Evolutionary conservation across 2,797 vertebrate species (phyloP).

Genomic region (Philypnodon macrostomus): DNA sequence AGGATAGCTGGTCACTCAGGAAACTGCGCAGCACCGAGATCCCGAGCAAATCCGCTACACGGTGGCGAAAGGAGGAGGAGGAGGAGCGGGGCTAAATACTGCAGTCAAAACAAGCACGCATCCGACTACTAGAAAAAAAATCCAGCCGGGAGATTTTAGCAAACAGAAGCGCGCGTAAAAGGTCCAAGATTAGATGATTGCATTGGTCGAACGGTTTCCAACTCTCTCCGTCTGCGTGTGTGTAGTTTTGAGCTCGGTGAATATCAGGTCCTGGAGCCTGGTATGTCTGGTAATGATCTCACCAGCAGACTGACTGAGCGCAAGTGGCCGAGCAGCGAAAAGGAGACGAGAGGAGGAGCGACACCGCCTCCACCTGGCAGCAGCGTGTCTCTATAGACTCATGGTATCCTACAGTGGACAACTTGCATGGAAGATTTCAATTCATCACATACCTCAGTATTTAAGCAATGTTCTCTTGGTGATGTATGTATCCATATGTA

Average conservation of each 20-base stretch:
- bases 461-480: too few relatives aligned
- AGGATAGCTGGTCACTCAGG: slow-evolving; percentile 63
- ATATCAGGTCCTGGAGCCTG: slow-evolving; percentile 76
- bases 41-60: slow-evolving; percentile 77
- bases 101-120: slow-evolving; percentile 78
- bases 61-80: slow-evolving; percentile 53
- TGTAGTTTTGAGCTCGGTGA: slow-evolving; percentile 65
- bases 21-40: slow-evolving; percentile 65
- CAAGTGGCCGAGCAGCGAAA: slow-evolving; percentile 45
- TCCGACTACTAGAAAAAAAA: slow-evolving; percentile 63
- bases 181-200: slow-evolving; percentile 26
- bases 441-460: too few relatives aligned
- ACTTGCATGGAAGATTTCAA: too few relatives aligned
- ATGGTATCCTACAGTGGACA: neutral
- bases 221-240: slow-evolving; percentile 27
- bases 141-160: slow-evolving; percentile 62
- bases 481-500: too few relatives aligned
- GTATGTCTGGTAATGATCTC: slow-evolving; percentile 80
- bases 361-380: slow-evolving; percentile 76
- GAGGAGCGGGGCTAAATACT: slow-evolving; percentile 67
- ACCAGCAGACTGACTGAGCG: slow-evolving; percentile 71
- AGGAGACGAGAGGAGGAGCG: slow-evolving; percentile 59
- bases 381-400: slow-evolving; percentile 13
- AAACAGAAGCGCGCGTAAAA: slow-evolving; percentile 47
- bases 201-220: slow-evolving; percentile 33